Base-by-base conservation (phyloP, 2,797 vertebrate genomes). In the Cirrhinus molitorella region DNA sequence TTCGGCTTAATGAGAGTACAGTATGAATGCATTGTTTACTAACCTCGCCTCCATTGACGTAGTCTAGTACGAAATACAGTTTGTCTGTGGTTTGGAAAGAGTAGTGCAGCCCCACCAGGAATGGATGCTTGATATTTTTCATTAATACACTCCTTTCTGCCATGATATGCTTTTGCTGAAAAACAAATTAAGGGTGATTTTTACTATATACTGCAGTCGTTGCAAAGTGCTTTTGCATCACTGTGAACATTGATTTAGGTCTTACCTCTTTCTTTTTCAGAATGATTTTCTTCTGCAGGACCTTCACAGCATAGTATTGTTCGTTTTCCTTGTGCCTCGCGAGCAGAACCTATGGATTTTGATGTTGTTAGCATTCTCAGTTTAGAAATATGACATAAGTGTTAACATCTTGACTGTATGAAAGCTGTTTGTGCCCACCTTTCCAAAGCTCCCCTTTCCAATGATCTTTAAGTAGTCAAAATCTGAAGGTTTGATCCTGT, bases 81-180 rank as follows among this genome's bases (percentile, higher is more conserved):
- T 96, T 96, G 89, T 96, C 95, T 0, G 93, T 93, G 0, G 95
- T 96, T 90, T 96, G 95, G 91, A 96, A 96, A 61, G 95, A 96
- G 91, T 88, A 96, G 90, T 96, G 95, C 14, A 96, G 94, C 23
- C 95, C 95, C 85, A 96, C 95, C 81, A 96, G 93, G 91, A 96
- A 96, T 10, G 95, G 95, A 73, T 96, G 95, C 28, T 95, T 93
- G 88, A 96, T 92, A 85, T 96, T 96, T 90, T 96, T 96, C 93
- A 96, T 94, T 76, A 96, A 90, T 21, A 96, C 95, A 8, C 93
- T 96, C 79, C 95, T 93, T 89, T 96, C 95, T 0, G 95, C 95
- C 95, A 96, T 96, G 93, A 96, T 96, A 81, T 96, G 95, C 88
- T 95, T 96, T 93, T 96, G 95, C 95, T 96, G 90, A 40, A 85